Conservation (phyloP, 2,797 vertebrate species). For the Pseudochirops corinnae region DNA sequence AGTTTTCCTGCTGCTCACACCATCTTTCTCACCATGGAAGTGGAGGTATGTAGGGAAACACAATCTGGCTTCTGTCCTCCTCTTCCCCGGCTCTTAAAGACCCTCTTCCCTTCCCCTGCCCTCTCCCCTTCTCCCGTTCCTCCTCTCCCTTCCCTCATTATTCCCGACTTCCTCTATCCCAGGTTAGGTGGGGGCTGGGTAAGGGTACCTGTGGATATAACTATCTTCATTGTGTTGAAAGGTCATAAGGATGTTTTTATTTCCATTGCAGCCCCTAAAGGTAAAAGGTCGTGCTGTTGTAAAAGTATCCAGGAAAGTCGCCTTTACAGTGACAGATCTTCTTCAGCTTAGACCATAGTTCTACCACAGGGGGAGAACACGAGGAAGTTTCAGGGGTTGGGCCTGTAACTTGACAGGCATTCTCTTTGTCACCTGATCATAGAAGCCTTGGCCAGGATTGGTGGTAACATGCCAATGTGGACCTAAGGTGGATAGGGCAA, state of each 20-base stretch:
- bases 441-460: not conserved
- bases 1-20: not conserved
- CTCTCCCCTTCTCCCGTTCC: not conserved
- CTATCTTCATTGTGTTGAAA: slow-evolving; percentile 25
- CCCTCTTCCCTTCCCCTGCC: not conserved
- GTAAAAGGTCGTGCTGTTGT: slow-evolving; percentile 46
- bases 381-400: slow-evolving; percentile 25
- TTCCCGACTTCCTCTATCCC: not conserved
- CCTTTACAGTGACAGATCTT: fast-evolving
- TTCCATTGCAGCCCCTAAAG: slow-evolving; percentile 68
- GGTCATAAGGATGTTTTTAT: slow-evolving; percentile 70
- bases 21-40: not conserved
- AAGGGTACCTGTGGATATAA: slow-evolving; percentile 58
- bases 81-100: not conserved
- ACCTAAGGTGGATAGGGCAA: not conserved
- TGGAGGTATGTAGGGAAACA: not conserved
- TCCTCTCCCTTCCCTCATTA: not conserved
- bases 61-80: not conserved
- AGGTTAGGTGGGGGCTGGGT: not conserved
- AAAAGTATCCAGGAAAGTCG: slow-evolving; percentile 35
- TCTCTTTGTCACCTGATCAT: not conserved
- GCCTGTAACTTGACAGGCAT: fast-evolving
- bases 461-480: not conserved
- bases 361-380: slow-evolving; percentile 24
- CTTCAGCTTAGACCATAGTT: slow-evolving; percentile 62